Percentiles rank a stretch among this genome's conserved stretches.
Evolutionary conservation across 1,140 invertebrate species (phyloP).

Genomic region (Rhagoletis pomonella): DNA sequence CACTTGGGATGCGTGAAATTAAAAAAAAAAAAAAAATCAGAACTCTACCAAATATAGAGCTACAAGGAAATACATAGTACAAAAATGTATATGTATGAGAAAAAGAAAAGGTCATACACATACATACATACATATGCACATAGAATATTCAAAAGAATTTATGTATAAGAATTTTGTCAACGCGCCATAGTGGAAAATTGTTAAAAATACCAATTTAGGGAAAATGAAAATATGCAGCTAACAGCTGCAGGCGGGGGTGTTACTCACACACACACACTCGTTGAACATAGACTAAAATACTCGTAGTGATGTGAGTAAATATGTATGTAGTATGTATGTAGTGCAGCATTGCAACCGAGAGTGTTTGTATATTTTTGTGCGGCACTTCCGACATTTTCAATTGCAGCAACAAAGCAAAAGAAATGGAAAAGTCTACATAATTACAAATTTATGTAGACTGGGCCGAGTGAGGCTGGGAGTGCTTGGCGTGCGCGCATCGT

Average conservation of each 20-base stretch:
- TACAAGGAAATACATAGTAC: background rate
- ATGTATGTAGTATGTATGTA: too few species aligned
- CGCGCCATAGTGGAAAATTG: conserved; percentile 33
- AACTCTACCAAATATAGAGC: background rate
- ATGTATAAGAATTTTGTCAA: conserved; percentile 39
- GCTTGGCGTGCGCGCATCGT: background rate
- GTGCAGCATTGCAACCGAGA: background rate
- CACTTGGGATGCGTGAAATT: conserved; percentile 2
- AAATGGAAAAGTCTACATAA: background rate
- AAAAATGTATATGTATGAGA: background rate
- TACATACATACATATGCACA: background rate
- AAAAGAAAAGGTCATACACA: background rate
- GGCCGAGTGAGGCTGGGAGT: background rate
- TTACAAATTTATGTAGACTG: background rate
- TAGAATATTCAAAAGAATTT: background rate
- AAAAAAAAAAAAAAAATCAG: background rate
- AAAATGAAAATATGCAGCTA: conserved; percentile 42
- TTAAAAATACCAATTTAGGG: conserved; percentile 48
- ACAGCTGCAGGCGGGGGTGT: conserved; percentile 26
- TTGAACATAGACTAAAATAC: background rate
- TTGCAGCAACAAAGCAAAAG: background rate
- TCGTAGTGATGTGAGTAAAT: background rate
- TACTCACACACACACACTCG: background rate
- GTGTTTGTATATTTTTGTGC: background rate
- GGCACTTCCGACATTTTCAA: conserved; percentile 43